Evolutionary conservation across 2,113 vertebrate species (phyloP).

Genomic region (Toxotes chatareus): DNA sequence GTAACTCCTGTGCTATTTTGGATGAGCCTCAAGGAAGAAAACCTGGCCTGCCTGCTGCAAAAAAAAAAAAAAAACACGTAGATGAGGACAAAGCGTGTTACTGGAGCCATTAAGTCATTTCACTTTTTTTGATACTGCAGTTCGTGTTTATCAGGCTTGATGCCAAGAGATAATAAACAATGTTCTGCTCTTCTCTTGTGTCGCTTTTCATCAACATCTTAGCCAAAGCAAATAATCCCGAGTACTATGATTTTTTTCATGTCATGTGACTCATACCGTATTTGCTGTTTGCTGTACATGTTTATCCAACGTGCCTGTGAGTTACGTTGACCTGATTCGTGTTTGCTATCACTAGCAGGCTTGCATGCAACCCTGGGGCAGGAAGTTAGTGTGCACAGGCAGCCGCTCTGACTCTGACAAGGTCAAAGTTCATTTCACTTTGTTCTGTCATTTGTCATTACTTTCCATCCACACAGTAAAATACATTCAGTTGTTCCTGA

Average conservation of each 20-base stretch:
- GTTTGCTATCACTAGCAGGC: conserved; percentile 59
- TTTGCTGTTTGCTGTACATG: conserved; percentile 2
- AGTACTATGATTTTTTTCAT: background rate
- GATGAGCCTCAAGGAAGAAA: conserved; percentile 40
- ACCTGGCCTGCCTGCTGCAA: background rate
- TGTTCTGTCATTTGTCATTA: conserved; percentile 51
- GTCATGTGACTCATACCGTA: background rate
- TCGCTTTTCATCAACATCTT: conserved; percentile 28
- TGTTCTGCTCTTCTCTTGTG: background rate
- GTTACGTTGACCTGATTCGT: conserved; percentile 28
- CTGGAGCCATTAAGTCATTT: background rate
- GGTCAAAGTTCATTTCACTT: conserved; percentile 59
- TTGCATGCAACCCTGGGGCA: conserved; percentile 49
- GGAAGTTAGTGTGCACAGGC: background rate
- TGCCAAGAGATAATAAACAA: background rate
- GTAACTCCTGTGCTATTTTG: conserved; percentile 44
- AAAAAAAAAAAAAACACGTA: background rate
- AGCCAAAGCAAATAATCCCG: background rate
- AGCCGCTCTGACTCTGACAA: conserved; percentile 26
- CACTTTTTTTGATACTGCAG: background rate
- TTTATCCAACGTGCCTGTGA: background rate
- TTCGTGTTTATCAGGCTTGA: background rate
- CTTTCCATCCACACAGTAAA: conserved; percentile 27
- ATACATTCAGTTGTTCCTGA: background rate
- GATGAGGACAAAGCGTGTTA: background rate